These are phyloP conservation scores for Papilio elwesi DNA, from an alignment of 2,888 invertebrate species.

Conservation along the genomic window DNA sequence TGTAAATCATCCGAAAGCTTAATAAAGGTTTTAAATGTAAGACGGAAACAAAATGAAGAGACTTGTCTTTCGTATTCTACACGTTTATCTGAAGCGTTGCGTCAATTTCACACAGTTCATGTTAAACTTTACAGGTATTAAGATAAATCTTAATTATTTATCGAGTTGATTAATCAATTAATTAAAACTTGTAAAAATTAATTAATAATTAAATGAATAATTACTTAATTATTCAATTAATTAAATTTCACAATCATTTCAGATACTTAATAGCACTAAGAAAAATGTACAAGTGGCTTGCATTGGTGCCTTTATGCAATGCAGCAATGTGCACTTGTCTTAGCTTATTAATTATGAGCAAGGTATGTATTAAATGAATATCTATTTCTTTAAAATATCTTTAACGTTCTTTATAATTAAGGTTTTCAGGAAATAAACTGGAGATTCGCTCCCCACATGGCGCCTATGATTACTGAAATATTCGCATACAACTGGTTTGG, in stretches of 20 bases:
- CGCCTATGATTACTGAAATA: slow-evolving; percentile 60
- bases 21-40: slow-evolving; percentile 51
- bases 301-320: slow-evolving; percentile 58
- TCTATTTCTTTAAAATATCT: too few species aligned
- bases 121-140: slow-evolving; percentile 56
- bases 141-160: slow-evolving; percentile 43
- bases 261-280: slow-evolving; percentile 59
- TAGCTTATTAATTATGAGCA: slow-evolving; percentile 58
- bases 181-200: too few species aligned
- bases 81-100: slow-evolving; percentile 56
- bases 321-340: slow-evolving; percentile 57
- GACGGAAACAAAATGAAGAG: slow-evolving; percentile 45
- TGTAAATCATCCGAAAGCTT: slow-evolving; percentile 57
- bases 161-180: too few species aligned
- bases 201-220: too few species aligned
- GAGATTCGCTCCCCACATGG: slow-evolving; percentile 58
- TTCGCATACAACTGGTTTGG: slow-evolving; percentile 69
- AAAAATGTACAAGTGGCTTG: slow-evolving; percentile 63
- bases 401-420: too few species aligned
- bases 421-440: slow-evolving; percentile 60
- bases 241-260: slow-evolving; percentile 44
- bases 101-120: slow-evolving; percentile 59
- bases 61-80: slow-evolving; percentile 49
- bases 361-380: slow-evolving; percentile 51
- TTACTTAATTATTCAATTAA: neutral